phyloP scores from a whole-genome alignment of 2,113 vertebrate species.

The Oreochromis spilurus region DNA sequence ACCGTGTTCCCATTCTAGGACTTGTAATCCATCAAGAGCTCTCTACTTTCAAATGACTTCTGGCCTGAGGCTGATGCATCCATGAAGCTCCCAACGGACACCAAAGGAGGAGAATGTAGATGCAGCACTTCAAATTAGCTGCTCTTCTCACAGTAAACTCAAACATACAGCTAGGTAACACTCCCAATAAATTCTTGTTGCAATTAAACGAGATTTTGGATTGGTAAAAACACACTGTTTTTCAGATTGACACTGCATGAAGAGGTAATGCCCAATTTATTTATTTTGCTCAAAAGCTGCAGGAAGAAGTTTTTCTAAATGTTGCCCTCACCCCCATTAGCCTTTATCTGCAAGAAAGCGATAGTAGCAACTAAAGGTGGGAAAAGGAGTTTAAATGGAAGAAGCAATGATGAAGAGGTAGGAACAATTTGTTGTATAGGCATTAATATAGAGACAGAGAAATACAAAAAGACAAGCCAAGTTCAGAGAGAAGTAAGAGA shows the following conservation, averaged over 20 bases:
- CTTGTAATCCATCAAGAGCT: background rate
- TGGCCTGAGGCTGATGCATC: background rate
- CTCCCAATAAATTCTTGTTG: fast-evolving
- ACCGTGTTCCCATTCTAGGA: background rate
- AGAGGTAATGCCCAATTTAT: fast-evolving
- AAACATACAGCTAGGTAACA: background rate
- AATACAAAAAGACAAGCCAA: background rate
- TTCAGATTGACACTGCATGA: background rate
- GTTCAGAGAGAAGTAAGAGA: background rate
- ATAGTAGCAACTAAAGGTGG: background rate
- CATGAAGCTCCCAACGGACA: background rate
- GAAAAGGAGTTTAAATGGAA: background rate
- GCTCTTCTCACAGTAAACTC: background rate
- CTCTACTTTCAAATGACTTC: background rate
- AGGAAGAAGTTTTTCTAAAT: background rate
- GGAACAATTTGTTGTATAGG: background rate
- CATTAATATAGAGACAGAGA: background rate
- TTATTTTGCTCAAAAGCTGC: background rate
- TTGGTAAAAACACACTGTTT: background rate
- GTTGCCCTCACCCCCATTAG: background rate
- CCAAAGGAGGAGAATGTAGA: background rate
- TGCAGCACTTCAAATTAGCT: background rate
- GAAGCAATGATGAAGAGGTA: background rate
- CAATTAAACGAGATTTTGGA: background rate
- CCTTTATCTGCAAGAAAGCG: background rate